Evolutionary conservation across 2,888 invertebrate genomes (phyloP).

Genomic region (Pristionchus entomophagus): DNA sequence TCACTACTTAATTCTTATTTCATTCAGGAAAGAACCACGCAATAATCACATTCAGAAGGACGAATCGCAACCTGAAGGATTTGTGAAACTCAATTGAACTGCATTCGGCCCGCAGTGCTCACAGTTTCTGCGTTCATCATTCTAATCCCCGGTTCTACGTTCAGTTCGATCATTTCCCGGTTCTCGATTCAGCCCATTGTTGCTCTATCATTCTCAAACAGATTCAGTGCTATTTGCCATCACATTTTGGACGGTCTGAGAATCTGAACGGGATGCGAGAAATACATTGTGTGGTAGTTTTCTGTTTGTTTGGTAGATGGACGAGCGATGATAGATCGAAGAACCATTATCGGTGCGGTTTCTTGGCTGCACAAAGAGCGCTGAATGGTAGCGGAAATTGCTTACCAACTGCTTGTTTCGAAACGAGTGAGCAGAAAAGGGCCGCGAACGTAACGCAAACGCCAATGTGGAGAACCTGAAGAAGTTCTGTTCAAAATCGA

Average conservation of each 20-base stretch:
- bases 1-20: too few species aligned
- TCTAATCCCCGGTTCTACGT: neutral
- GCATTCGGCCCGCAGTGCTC: too few species aligned
- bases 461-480: conserved; percentile 85
- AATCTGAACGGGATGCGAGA: conserved; percentile 1
- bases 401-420: conserved; percentile 94
- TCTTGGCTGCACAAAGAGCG: neutral
- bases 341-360: neutral
- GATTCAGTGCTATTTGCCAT: neutral
- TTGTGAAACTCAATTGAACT: too few species aligned
- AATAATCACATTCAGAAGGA: too few species aligned
- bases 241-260: neutral
- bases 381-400: neutral
- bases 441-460: conserved; percentile 94
- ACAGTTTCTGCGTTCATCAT: too few species aligned
- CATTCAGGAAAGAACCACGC: too few species aligned
- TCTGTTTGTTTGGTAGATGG: neutral
- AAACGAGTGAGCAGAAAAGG: conserved; percentile 96
- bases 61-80: too few species aligned
- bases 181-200: neutral
- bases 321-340: conserved; percentile 2
- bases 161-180: neutral
- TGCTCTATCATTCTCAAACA: neutral
- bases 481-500: too few species aligned
- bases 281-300: neutral